These are phyloP conservation scores for Bambusicola thoracicus DNA, from an alignment of 2,113 vertebrate genomes.

Conservation along the genomic window DNA sequence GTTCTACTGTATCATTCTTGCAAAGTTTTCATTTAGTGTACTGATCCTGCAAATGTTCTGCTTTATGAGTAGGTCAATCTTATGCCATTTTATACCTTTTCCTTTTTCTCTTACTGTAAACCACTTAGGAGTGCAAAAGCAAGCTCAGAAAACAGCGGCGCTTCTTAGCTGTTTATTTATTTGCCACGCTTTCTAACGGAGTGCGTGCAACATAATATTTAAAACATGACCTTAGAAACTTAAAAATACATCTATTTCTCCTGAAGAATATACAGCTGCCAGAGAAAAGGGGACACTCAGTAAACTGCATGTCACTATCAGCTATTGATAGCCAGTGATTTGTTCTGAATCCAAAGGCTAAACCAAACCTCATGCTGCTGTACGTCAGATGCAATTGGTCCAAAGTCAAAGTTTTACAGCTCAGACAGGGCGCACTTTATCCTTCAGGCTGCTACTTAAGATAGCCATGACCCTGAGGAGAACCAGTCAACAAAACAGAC, in stretches of 20 bases:
- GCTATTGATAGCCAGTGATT: slow-evolving; percentile 84
- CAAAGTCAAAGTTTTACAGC: slow-evolving; percentile 85
- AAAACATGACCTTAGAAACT: slow-evolving; percentile 62
- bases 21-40: neutral
- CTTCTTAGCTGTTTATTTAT: slow-evolving; percentile 51
- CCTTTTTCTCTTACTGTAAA: neutral
- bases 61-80: neutral
- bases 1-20: neutral
- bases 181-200: slow-evolving; percentile 45
- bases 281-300: slow-evolving; percentile 74
- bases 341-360: slow-evolving; percentile 84
- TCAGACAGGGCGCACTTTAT: slow-evolving; percentile 86
- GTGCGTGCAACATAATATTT: slow-evolving; percentile 53
- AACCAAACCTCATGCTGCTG: slow-evolving; percentile 84
- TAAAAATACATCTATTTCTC: slow-evolving; percentile 70
- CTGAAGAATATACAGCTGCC: slow-evolving; percentile 65
- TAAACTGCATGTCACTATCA: slow-evolving; percentile 82
- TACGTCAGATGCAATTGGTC: slow-evolving; percentile 85
- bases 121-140: neutral
- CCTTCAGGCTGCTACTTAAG: slow-evolving; percentile 87
- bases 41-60: neutral
- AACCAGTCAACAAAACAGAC: slow-evolving; percentile 88
- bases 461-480: slow-evolving; percentile 87
- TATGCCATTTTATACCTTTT: neutral
- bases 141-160: neutral